These are phyloP conservation scores for Oenanthe oenanthe DNA, from an alignment of 2,113 vertebrate species.

Conservation along the genomic window DNA sequence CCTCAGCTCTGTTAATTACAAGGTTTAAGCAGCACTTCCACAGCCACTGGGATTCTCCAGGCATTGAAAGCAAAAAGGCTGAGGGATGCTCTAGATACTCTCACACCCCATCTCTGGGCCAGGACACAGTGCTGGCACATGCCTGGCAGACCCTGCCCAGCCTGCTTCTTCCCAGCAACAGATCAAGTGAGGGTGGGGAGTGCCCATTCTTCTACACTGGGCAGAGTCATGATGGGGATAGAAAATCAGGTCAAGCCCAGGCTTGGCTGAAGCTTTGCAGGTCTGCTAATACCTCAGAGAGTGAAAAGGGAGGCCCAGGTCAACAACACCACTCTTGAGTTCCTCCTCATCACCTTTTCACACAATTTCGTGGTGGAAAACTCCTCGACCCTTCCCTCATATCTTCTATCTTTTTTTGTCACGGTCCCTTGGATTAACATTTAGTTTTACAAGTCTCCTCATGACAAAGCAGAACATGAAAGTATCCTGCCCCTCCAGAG, in stretches of 20 bases:
- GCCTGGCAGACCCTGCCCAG: neutral
- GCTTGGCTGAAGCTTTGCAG: neutral
- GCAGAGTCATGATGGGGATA: neutral
- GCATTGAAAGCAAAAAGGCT: neutral
- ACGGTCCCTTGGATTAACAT: fast-evolving
- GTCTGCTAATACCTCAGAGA: neutral
- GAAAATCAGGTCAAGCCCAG: neutral
- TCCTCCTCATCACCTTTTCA: neutral
- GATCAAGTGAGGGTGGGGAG: fast-evolving
- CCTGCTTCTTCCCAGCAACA: neutral
- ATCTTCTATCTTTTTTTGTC: neutral
- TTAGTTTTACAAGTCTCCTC: neutral
- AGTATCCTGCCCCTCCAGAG: neutral
- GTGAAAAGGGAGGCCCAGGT: neutral
- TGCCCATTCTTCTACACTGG: neutral
- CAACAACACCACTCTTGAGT: neutral
- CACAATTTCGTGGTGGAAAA: neutral
- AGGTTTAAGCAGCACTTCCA: neutral
- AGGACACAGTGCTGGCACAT: neutral
- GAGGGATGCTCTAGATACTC: neutral
- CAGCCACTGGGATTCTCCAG: neutral
- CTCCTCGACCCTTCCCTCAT: fast-evolving
- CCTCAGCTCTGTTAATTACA: neutral
- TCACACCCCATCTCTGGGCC: neutral
- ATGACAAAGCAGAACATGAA: neutral